These are phyloP conservation scores for Prionailurus bengalensis DNA, from an alignment of 2,113 vertebrate genomes.

Conservation along the genomic window DNA sequence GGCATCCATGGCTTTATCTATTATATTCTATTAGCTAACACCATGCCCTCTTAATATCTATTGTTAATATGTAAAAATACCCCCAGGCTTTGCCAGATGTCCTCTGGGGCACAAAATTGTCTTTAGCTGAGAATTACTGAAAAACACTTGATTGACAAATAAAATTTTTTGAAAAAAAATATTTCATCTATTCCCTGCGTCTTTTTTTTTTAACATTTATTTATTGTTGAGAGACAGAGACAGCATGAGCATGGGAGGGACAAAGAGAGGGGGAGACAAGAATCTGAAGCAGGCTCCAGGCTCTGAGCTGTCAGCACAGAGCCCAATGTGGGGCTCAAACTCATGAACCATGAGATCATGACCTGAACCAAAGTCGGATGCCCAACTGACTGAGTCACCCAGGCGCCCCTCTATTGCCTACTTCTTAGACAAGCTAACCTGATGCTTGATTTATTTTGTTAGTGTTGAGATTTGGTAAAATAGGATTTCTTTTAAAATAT, in stretches of 20 bases:
- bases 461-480: background rate
- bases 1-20: background rate
- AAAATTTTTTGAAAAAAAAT: background rate
- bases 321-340: too few relatives aligned
- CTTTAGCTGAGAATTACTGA: background rate
- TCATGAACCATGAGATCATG: too few relatives aligned
- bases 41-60: background rate
- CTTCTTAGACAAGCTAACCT: background rate
- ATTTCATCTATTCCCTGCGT: background rate
- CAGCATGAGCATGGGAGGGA: too few relatives aligned
- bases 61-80: background rate
- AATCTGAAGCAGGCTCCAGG: too few relatives aligned
- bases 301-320: too few relatives aligned
- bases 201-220: too few relatives aligned
- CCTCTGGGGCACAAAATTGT: background rate
- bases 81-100: background rate
- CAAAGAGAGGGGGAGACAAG: too few relatives aligned
- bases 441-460: background rate
- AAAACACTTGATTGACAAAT: background rate
- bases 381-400: too few relatives aligned
- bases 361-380: too few relatives aligned
- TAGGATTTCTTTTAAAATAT: background rate
- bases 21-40: background rate
- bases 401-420: background rate
- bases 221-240: too few relatives aligned